Conservation (phyloP, 37 sponge, comb jelly and placozoan genomes). For the Haliclona indistincta region DNA sequence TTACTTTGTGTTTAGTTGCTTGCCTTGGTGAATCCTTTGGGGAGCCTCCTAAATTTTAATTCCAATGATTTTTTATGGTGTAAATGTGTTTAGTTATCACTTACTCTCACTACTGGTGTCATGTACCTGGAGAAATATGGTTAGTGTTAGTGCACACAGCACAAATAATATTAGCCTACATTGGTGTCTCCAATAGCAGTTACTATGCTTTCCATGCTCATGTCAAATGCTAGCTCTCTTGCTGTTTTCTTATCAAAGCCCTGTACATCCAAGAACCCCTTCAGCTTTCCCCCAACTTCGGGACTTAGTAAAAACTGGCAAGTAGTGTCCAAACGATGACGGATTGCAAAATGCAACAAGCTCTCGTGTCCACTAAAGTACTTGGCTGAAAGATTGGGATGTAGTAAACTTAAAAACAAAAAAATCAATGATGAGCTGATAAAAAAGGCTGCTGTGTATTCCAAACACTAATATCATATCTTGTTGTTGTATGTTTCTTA, state of each 20-base stretch:
- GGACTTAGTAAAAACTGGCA: conserved; percentile 15
- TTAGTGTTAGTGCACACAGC: too few species aligned
- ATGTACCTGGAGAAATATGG: too few species aligned
- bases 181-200: not conserved
- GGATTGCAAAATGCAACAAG: conserved; percentile 37
- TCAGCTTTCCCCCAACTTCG: not conserved
- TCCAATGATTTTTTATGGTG: too few species aligned
- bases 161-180: conserved; percentile 17
- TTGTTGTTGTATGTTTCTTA: not conserved
- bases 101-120: too few species aligned
- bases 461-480: not conserved
- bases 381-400: not conserved
- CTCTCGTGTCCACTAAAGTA: conserved; percentile 17
- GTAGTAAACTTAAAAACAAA: too few species aligned
- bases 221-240: conserved; percentile 26
- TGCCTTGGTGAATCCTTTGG: too few species aligned
- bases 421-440: not conserved
- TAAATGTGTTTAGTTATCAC: too few species aligned
- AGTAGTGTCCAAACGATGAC: conserved; percentile 8
- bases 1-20: too few species aligned
- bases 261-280: conserved; percentile 9
- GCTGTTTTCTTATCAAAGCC: conserved; percentile 17
- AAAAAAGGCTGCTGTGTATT: not conserved
- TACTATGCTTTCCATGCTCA: not conserved
- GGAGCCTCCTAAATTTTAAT: too few species aligned